Base-by-base conservation (phyloP, 2,888 invertebrate species). In the Lomographa bimaculata region DNA sequence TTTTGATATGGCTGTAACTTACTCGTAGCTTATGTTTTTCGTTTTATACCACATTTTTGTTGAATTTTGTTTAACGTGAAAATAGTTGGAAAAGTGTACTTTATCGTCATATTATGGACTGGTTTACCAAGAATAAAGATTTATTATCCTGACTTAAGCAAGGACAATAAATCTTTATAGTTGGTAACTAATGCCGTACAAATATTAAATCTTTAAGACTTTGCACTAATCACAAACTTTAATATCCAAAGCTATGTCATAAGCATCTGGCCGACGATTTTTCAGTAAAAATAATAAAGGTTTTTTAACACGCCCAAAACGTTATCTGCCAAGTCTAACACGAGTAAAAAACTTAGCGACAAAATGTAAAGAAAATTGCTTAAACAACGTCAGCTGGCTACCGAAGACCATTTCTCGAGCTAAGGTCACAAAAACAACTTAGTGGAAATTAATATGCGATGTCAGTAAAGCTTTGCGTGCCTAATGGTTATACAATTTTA, bases 281-380 rank as follows among this genome's bases (percentile, higher is more conserved):
- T 5, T 3, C 2, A 16, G 7, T 16, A 17, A 36, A 35, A 41
- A 44, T 34, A 37, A 41, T 46, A 19, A 24, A 16, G 17, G 26
- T 36, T 39, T 48, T 48, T 23, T 23, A 41, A 34, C 36, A 29
- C 44, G 50, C 50, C 49, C 55, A 60, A 54, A 55, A 54, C 49
- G 50, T 52, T 54, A 59, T 57, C 54, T 53, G 43, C 46, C 48
- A 56, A 57, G 54, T 50, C 47, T 54, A 47, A 54, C 46, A 54
- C 51, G 45, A 47, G 57, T 54, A 60, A 61, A 43, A 66, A 62
- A 58, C 44, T 39, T 48, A 59, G 54, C 49, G 57, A 60, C 57
- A 61, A 67, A 64, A 64, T 60, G 52, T 59, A 59, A 64, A 69
- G 67, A 61, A 66, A 64, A 69, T 61, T 64, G 60, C 64, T 72